Percentiles rank a stretch among this genome's conserved stretches.
Conservation (phyloP, 2,113 vertebrate species). For the Marcusenius ussheri region DNA sequence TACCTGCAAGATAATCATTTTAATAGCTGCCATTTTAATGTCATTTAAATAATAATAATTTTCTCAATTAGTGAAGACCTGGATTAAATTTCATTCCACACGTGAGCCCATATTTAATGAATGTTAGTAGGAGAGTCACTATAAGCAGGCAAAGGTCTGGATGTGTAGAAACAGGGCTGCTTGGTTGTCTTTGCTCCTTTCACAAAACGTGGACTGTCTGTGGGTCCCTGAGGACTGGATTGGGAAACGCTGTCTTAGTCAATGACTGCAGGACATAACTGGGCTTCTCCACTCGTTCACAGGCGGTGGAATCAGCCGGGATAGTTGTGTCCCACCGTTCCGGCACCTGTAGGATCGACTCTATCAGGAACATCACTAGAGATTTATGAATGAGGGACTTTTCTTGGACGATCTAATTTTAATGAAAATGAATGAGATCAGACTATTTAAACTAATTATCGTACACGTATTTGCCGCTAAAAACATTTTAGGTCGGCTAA, state of each 20-base stretch:
- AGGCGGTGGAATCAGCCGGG: not conserved
- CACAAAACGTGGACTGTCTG: not conserved
- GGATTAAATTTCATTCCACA: slow-evolving; percentile 2
- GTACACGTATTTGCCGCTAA: not conserved
- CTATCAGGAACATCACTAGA: not conserved
- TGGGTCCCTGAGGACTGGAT: not conserved
- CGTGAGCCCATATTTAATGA: not conserved
- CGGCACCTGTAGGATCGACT: not conserved
- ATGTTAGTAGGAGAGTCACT: not conserved
- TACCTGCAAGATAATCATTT: not conserved
- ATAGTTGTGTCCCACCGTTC: not conserved
- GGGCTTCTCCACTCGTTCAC: not conserved
- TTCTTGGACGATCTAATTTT: not conserved
- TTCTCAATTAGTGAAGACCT: not conserved
- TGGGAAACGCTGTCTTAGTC: not conserved
- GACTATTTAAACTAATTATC: not conserved
- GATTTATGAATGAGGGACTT: not conserved
- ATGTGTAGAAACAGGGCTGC: not conserved
- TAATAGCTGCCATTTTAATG: not conserved
- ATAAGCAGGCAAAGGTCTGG: not conserved
- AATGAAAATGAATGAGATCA: not conserved
- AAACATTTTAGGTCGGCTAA: not conserved
- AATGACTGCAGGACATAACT: not conserved
- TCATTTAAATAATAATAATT: not conserved
- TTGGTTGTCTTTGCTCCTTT: not conserved